phyloP scores from a whole-genome alignment of 2,888 invertebrate genomes.

The Sthenelais limicola region DNA sequence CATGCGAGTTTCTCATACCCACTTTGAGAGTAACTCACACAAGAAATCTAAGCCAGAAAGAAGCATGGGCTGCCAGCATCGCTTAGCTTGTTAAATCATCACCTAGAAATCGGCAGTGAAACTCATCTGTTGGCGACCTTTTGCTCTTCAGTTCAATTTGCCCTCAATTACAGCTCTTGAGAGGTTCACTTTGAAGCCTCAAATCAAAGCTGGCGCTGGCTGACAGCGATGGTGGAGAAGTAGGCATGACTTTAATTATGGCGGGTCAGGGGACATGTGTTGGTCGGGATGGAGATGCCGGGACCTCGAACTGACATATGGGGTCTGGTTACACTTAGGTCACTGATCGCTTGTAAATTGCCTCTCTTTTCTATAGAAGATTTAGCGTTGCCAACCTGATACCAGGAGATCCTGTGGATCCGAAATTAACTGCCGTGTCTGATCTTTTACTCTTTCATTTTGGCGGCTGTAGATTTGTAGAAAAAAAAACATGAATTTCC shows the following conservation, averaged over 20 bases:
- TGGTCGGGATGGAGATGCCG: neutral
- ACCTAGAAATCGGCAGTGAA: neutral
- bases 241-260: slow-evolving; percentile 14
- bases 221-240: no score
- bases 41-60: slow-evolving; percentile 6
- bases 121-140: slow-evolving; percentile 23
- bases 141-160: slow-evolving; percentile 35
- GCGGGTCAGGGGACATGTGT: slow-evolving; percentile 6
- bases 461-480: no score
- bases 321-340: slow-evolving; percentile 4
- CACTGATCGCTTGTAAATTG: slow-evolving; percentile 28
- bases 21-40: slow-evolving; percentile 17
- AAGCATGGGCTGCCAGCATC: slow-evolving; percentile 12
- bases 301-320: neutral
- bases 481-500: no score
- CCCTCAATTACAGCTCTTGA: slow-evolving; percentile 28
- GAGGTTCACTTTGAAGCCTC: slow-evolving; percentile 33
- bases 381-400: no score
- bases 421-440: no score
- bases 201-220: slow-evolving; percentile 27
- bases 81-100: slow-evolving; percentile 31
- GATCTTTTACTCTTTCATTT: no score
- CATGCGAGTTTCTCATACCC: no score
- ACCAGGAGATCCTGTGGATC: no score
- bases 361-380: no score